These are phyloP conservation scores for Acleris sparsana DNA, from an alignment of 2,888 invertebrate genomes.

Conservation along the genomic window DNA sequence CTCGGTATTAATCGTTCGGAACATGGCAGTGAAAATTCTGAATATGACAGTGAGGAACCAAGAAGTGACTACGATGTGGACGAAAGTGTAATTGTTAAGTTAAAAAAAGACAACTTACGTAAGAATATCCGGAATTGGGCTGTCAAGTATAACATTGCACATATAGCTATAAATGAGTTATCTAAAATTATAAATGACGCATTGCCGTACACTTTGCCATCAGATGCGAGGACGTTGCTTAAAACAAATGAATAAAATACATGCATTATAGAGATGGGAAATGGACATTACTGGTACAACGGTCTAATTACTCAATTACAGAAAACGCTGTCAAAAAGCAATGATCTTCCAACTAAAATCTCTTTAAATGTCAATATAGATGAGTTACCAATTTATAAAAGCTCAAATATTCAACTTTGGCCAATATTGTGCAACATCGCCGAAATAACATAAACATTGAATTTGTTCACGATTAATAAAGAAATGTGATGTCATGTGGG, in stretches of 20 bases:
- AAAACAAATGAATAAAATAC: neutral
- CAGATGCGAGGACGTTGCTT: conserved; percentile 5
- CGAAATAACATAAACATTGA: neutral
- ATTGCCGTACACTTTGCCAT: conserved; percentile 6
- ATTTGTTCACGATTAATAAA: no score
- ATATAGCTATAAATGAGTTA: conserved; percentile 1
- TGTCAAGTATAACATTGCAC: conserved; percentile 1
- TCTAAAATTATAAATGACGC: conserved; percentile 1
- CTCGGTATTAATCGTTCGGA: no score
- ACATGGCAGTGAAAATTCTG: no score
- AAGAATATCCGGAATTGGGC: conserved; percentile 2
- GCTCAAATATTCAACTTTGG: conserved; percentile 4
- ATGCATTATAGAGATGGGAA: neutral
- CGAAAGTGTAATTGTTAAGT: conserved; percentile 1
- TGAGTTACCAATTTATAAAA: conserved; percentile 6
- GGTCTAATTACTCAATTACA: neutral
- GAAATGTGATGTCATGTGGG: no score
- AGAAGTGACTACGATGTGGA: neutral
- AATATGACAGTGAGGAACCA: neutral
- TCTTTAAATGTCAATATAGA: conserved; percentile 7
- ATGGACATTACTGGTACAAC: neutral
- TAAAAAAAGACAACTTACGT: conserved; percentile 7
- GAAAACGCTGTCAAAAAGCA: neutral
- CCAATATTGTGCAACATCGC: conserved; percentile 10
- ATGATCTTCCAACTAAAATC: neutral